These are phyloP conservation scores for Scaptodrosophila lebanonensis DNA, from an alignment of 1,140 invertebrate genomes.

Conservation along the genomic window DNA sequence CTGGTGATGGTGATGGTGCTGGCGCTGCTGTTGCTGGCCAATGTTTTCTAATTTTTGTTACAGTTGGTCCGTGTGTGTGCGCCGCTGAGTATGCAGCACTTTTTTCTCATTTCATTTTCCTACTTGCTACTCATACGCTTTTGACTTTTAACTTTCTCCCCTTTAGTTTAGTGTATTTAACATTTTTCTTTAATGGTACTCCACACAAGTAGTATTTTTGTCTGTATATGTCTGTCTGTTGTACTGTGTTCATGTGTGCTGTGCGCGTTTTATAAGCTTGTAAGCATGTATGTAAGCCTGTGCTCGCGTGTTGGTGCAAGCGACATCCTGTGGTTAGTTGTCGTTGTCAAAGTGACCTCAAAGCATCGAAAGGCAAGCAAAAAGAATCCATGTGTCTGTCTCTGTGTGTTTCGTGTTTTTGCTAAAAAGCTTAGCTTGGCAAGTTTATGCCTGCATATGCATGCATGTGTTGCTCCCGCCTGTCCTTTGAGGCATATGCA, in stretches of 20 bases:
- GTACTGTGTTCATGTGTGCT: background rate
- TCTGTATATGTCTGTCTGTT: slow-evolving; percentile 4
- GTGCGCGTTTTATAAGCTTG: slow-evolving; percentile 32
- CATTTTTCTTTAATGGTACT: slow-evolving; percentile 71
- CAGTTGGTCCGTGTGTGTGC: background rate
- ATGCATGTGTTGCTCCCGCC: too few species aligned
- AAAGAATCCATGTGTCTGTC: slow-evolving; percentile 8
- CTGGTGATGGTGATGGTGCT: background rate
- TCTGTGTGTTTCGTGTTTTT: slow-evolving; percentile 20
- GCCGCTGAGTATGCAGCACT: slow-evolving; percentile 20
- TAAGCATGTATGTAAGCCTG: background rate
- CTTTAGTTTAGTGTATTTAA: slow-evolving; percentile 60
- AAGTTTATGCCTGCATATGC: slow-evolving; percentile 25
- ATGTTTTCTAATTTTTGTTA: slow-evolving; percentile 50
- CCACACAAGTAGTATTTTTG: slow-evolving; percentile 56
- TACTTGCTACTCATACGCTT: slow-evolving; percentile 52
- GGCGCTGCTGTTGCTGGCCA: slow-evolving; percentile 5
- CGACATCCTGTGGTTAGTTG: slow-evolving; percentile 49
- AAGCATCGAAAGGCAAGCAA: slow-evolving; percentile 34
- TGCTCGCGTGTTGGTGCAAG: slow-evolving; percentile 51
- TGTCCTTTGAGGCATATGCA: too few species aligned
- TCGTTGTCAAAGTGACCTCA: slow-evolving; percentile 71
- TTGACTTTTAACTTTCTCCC: slow-evolving; percentile 59
- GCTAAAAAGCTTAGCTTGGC: slow-evolving; percentile 39
- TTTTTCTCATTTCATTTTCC: slow-evolving; percentile 61